A percentile compares a stretch with the other conserved stretches of the same genome.
phyloP scores from a whole-genome alignment of 2,113 vertebrate species.

The Callocephalon fimbriatum region DNA sequence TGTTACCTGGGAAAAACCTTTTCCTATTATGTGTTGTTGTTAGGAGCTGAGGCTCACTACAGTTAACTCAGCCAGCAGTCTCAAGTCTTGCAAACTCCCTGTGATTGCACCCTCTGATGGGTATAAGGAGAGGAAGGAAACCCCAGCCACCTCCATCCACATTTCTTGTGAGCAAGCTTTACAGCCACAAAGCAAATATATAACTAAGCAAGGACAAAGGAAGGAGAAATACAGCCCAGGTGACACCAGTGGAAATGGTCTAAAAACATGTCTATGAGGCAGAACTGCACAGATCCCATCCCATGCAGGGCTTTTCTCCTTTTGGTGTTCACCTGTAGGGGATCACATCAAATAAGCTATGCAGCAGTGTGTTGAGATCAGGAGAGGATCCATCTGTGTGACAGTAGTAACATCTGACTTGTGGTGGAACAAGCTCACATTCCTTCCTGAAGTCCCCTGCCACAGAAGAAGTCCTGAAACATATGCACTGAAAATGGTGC shows the following conservation, averaged over 20 bases:
- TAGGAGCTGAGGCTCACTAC: neutral
- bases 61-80: neutral
- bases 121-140: neutral
- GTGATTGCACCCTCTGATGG: neutral
- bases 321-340: neutral
- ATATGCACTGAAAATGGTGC: neutral
- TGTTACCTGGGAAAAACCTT: neutral
- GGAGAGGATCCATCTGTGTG: neutral
- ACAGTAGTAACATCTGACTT: neutral
- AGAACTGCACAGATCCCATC: neutral
- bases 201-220: neutral
- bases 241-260: neutral
- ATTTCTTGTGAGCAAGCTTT: neutral
- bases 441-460: neutral
- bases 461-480: neutral
- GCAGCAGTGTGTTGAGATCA: neutral
- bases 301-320: neutral
- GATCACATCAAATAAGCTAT: neutral
- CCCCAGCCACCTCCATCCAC: neutral
- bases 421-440: neutral
- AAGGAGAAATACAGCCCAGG: neutral
- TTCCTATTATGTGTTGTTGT: accelerated
- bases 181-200: neutral
- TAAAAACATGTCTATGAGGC: neutral
- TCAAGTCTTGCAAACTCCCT: neutral